Base-by-base conservation (phyloP, 1,140 invertebrate genomes). In the Trichogramma pretiosum region DNA sequence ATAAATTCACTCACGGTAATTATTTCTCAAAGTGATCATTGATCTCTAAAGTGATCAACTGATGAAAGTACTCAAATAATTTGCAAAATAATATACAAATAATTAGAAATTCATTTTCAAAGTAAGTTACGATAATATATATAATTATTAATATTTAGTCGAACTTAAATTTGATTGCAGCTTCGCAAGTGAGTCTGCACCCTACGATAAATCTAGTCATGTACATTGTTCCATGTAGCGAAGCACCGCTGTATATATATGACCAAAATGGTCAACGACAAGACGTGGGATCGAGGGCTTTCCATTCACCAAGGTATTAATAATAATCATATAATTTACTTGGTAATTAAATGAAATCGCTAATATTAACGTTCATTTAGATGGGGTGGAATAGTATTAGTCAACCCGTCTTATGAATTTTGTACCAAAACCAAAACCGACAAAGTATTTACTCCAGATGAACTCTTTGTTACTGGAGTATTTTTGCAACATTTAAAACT, bases 311-410 rank as follows among this genome's bases (percentile, higher is more conserved):
- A 18, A 64, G 68, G 67, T 68, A 59, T 17, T 7, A 10, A 21
- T 34, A 21, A 17, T 45, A 16, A n/a, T n/a, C n/a, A n/a, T n/a
- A n/a, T n/a, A n/a, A n/a, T n/a, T 3, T 14, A 10, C 16, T 19
- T 22, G 10, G n/a, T n/a, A n/a, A n/a, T n/a, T n/a, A n/a, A 32
- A 14, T 30, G 5, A 9, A 2, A 28, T 9, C 4, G n/a, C 32
- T 16, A 23, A 36, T 26, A n/a, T 26, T 30, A 30, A 2, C 19
- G 5, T n/a, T 18, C 7, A 18, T 17, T 28, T 7, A 68, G 88
- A 48, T 98, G 93, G 93, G 93, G 93, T 47, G 91, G 82, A n/a
- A 80, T 90, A 28, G 78, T 83, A 32, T 77, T 85, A 30, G 75
- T 78, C 11, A 89, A 83, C 68, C 81, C 83, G n/a, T 71, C 78